A percentile compares a stretch with the other conserved stretches of the same genome.
Evolutionary conservation across 1,140 invertebrate species (phyloP).

Genomic region (Tetraneura akinire): DNA sequence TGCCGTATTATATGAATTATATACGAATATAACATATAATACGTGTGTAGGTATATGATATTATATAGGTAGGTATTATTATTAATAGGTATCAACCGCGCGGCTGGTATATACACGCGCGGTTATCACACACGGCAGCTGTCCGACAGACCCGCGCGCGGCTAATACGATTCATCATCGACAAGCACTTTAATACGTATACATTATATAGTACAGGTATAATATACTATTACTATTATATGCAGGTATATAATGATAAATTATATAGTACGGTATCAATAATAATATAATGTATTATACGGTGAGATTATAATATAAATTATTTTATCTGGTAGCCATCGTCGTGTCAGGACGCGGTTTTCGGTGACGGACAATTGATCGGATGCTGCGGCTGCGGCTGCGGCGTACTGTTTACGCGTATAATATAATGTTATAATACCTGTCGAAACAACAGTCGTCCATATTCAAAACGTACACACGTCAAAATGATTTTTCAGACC

Average conservation of each 20-base stretch:
- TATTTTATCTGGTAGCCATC: not conserved
- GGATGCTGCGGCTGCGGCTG: not conserved
- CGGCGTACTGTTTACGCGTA: no score
- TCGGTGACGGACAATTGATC: constrained; percentile 18
- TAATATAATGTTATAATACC: not conserved
- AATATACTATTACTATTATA: no score
- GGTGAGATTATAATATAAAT: not conserved
- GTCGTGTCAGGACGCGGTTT: constrained; percentile 1
- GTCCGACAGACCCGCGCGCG: not conserved
- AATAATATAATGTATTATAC: not conserved
- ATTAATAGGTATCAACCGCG: not conserved
- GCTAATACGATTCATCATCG: constrained; percentile 21
- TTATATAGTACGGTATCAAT: not conserved
- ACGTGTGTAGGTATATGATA: no score
- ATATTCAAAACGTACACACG: constrained; percentile 2
- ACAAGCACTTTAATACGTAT: constrained; percentile 7
- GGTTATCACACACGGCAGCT: constrained; percentile 8
- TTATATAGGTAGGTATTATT: no score
- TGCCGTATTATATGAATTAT: no score
- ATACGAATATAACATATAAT: no score
- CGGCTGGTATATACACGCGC: not conserved
- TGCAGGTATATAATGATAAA: no score
- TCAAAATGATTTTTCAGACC: constrained; percentile 2
- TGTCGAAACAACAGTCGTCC: not conserved
- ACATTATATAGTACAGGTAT: not conserved